phyloP scores from a whole-genome alignment of 2,888 invertebrate species.

The Campaea margaritaria region DNA sequence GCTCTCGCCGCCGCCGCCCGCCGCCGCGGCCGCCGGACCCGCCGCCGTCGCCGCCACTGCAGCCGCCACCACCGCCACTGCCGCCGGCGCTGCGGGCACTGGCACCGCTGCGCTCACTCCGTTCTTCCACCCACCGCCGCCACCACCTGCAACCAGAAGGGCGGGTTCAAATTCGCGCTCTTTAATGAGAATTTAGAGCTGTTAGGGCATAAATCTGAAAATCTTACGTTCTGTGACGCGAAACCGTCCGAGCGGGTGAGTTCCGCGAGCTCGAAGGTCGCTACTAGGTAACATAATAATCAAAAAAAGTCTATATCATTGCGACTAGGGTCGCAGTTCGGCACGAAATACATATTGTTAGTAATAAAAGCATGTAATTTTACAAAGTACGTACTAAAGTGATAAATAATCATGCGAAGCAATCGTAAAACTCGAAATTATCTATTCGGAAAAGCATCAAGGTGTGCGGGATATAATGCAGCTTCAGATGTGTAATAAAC shows the following conservation, averaged over 20 bases:
- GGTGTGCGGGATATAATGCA: not conserved
- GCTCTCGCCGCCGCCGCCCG: constrained; percentile 52
- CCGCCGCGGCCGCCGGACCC: constrained; percentile 30
- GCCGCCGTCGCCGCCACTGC: constrained; percentile 27
- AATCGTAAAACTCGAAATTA: not conserved
- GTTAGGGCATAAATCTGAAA: constrained; percentile 66
- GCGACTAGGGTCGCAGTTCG: not conserved
- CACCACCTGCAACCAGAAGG: too few species aligned
- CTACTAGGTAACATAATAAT: not conserved
- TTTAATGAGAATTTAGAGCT: not conserved
- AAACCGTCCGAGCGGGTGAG: constrained; percentile 40
- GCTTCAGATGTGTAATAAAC: too few species aligned
- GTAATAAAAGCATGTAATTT: constrained; percentile 1
- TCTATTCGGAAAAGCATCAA: too few species aligned
- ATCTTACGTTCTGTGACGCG: constrained; percentile 65
- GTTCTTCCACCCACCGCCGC: constrained; percentile 48
- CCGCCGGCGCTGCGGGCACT: constrained; percentile 30
- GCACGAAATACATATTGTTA: too few species aligned
- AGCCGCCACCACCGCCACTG: constrained; percentile 38
- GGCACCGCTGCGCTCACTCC: constrained; percentile 33
- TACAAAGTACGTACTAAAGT: constrained; percentile 1
- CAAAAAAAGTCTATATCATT: not conserved
- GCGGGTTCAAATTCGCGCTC: not conserved
- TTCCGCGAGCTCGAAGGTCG: not conserved
- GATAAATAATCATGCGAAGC: not conserved